Percentiles rank a stretch among this genome's conserved stretches.
Evolutionary conservation across 2,797 vertebrate genomes (phyloP).

Genomic region (Argentina silus): DNA sequence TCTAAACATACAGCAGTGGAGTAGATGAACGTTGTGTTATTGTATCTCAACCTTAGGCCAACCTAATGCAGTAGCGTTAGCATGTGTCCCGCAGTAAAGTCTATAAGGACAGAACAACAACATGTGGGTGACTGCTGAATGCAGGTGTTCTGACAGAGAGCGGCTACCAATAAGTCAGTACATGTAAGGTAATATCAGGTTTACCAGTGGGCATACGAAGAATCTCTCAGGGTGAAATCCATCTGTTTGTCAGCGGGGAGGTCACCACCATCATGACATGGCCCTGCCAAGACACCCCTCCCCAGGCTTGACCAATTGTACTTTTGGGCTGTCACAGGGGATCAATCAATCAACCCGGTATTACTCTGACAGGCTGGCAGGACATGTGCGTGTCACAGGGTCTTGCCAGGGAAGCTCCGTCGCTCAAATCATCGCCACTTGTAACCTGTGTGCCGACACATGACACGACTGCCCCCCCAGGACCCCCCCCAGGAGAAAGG

Average conservation of each 20-base stretch:
- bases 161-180: background rate
- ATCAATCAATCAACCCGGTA: conserved; percentile 15
- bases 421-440: too few relatives aligned
- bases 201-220: background rate
- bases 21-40: too few relatives aligned
- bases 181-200: background rate
- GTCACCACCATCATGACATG: background rate
- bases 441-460: background rate
- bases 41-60: background rate
- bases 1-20: too few relatives aligned
- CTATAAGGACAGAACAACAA: too few relatives aligned
- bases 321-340: conserved; percentile 1
- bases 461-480: background rate
- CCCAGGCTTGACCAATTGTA: background rate
- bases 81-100: too few relatives aligned
- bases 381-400: conserved; percentile 41
- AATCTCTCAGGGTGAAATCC: background rate
- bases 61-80: background rate
- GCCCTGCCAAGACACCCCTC: conserved; percentile 3
- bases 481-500: background rate
- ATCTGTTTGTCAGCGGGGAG: conserved; percentile 3
- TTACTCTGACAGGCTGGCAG: conserved; percentile 35
- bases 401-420: conserved; percentile 17
- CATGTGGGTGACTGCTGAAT: background rate
- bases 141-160: background rate